These are phyloP conservation scores for Tetragonisca angustula DNA, from an alignment of 2,888 invertebrate genomes.

Conservation along the genomic window DNA sequence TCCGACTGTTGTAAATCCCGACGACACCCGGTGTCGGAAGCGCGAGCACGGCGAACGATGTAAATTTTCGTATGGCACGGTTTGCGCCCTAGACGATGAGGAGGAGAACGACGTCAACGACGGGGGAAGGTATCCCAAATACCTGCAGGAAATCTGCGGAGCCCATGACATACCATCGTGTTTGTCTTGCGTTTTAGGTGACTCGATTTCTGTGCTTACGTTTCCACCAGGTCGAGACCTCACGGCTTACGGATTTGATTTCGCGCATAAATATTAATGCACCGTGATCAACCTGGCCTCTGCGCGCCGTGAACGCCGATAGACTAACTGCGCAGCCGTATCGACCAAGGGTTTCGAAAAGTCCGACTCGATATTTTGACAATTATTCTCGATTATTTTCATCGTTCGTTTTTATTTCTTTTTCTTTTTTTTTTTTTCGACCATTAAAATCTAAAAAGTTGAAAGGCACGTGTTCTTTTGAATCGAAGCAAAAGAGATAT, in stretches of 20 bases:
- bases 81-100: slow-evolving; percentile 44
- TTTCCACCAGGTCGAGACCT: slow-evolving; percentile 56
- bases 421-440: too few relatives aligned
- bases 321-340: not conserved
- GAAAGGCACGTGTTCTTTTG: too few relatives aligned
- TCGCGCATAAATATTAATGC: slow-evolving; percentile 78
- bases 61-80: slow-evolving; percentile 71
- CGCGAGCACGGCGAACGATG: slow-evolving; percentile 59
- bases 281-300: slow-evolving; percentile 36
- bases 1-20: slow-evolving; percentile 50
- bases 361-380: not conserved
- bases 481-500: too few relatives aligned
- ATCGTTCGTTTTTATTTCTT: not conserved
- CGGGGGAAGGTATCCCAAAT: slow-evolving; percentile 43
- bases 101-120: not conserved
- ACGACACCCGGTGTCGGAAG: slow-evolving; percentile 42
- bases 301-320: not conserved
- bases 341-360: not conserved
- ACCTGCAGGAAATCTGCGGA: slow-evolving; percentile 62
- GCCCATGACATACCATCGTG: slow-evolving; percentile 65
- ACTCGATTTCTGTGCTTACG: slow-evolving; percentile 66
- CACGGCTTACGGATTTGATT: slow-evolving; percentile 74
- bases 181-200: slow-evolving; percentile 74
- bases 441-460: not conserved
- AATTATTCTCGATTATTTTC: too few relatives aligned